These are phyloP conservation scores for Lepilemur ruficaudatus DNA, from an alignment of 2,797 vertebrate genomes.

Conservation along the genomic window DNA sequence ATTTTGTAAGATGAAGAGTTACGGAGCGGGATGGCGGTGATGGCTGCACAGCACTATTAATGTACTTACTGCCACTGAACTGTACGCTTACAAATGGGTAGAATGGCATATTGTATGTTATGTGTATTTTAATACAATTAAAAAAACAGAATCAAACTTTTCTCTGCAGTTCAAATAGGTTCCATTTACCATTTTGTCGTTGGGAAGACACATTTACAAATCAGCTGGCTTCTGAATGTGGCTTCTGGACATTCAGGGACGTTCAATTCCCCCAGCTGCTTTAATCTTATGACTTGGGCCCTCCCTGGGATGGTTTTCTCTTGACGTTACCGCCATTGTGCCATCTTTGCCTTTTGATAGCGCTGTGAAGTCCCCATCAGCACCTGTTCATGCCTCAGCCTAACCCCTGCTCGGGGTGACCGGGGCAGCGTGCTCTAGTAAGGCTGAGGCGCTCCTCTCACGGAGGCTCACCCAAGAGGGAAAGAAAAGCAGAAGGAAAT, in stretches of 20 bases:
- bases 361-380: neutral
- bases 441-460: neutral
- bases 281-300: neutral
- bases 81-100: neutral
- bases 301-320: neutral
- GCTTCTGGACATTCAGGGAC: neutral
- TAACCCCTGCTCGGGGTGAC: neutral
- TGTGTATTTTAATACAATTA: neutral
- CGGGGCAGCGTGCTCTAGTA: neutral
- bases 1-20: neutral
- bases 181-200: neutral
- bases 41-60: neutral
- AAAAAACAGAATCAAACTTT: neutral
- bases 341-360: neutral
- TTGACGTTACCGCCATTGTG: neutral
- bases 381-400: neutral
- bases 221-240: neutral
- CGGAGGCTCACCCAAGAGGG: neutral
- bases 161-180: neutral
- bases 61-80: neutral
- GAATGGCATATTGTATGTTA: neutral
- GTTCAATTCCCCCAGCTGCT: neutral
- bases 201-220: neutral
- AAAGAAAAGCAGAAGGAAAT: neutral
- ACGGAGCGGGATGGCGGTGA: neutral